phyloP scores from a whole-genome alignment of 2,113 vertebrate genomes.

The Eretmochelys imbricata region DNA sequence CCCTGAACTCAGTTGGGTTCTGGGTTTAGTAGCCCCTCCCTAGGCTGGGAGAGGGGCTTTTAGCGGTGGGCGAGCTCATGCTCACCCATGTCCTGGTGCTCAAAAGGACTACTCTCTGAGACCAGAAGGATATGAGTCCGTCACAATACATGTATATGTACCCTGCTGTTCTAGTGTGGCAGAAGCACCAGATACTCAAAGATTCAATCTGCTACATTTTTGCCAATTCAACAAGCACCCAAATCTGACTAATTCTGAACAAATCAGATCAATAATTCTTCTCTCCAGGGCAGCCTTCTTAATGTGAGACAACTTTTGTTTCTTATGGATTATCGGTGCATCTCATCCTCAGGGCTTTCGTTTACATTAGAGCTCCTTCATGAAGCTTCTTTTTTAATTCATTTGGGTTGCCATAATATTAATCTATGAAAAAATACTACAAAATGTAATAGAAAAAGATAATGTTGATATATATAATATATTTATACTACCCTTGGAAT shows the following conservation, averaged over 20 bases:
- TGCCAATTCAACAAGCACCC: conserved; percentile 28
- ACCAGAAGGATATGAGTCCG: no score
- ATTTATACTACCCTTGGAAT: neutral
- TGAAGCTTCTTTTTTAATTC: conserved; percentile 46
- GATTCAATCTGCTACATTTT: conserved; percentile 5
- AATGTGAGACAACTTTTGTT: conserved; percentile 29
- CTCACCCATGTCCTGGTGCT: no score
- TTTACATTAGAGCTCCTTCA: conserved; percentile 50
- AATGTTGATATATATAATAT: neutral
- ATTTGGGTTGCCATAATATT: conserved; percentile 5
- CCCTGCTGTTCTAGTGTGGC: neutral
- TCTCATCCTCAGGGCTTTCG: conserved; percentile 12
- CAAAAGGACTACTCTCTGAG: no score
- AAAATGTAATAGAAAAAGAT: neutral
- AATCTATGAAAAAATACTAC: neutral
- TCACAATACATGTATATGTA: neutral
- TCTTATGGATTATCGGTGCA: neutral
- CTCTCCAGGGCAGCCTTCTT: conserved; percentile 48
- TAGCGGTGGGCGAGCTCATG: no score
- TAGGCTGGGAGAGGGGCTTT: no score
- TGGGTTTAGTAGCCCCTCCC: no score
- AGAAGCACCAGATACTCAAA: neutral
- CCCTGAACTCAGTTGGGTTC: no score
- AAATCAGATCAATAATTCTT: conserved; percentile 48
- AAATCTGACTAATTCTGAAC: conserved; percentile 62